Evolutionary conservation across 2,888 invertebrate genomes (phyloP).

Genomic region (Cataglyphis albicans): DNA sequence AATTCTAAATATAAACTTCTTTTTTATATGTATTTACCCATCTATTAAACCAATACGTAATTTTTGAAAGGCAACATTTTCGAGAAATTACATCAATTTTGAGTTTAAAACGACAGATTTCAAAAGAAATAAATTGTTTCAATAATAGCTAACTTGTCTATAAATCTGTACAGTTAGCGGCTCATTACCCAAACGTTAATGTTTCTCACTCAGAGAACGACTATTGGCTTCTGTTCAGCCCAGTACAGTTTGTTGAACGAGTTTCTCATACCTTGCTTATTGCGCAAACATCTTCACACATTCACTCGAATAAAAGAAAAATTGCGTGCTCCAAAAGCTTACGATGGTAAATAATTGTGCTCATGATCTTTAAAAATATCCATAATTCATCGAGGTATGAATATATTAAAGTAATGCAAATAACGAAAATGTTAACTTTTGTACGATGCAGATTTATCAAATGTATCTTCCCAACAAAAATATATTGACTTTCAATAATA

Average conservation of each 20-base stretch:
- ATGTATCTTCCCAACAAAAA: not conserved
- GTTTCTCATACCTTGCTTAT: slow-evolving; percentile 39
- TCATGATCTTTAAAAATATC: slow-evolving; percentile 3
- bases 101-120: not conserved
- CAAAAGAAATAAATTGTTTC: not conserved
- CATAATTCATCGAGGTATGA: slow-evolving; percentile 52
- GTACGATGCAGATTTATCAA: not conserved
- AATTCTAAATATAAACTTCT: not conserved
- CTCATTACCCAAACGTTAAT: slow-evolving; percentile 34
- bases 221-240: slow-evolving; percentile 23
- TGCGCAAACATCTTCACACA: slow-evolving; percentile 26
- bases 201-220: slow-evolving; percentile 15
- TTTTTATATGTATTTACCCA: not conserved
- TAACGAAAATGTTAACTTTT: not conserved
- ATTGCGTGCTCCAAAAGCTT: slow-evolving; percentile 1
- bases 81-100: not conserved
- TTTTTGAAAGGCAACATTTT: slow-evolving; percentile 4
- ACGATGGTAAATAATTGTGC: slow-evolving; percentile 18
- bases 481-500: not conserved
- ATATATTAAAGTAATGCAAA: not conserved
- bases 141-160: slow-evolving; percentile 15
- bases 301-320: slow-evolving; percentile 18
- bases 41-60: not conserved
- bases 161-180: slow-evolving; percentile 39
- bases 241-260: slow-evolving; percentile 42